Percentiles rank a stretch among this genome's conserved stretches.
phyloP scores from a whole-genome alignment of 1,140 invertebrate species.

The Megalopta genalis region DNA sequence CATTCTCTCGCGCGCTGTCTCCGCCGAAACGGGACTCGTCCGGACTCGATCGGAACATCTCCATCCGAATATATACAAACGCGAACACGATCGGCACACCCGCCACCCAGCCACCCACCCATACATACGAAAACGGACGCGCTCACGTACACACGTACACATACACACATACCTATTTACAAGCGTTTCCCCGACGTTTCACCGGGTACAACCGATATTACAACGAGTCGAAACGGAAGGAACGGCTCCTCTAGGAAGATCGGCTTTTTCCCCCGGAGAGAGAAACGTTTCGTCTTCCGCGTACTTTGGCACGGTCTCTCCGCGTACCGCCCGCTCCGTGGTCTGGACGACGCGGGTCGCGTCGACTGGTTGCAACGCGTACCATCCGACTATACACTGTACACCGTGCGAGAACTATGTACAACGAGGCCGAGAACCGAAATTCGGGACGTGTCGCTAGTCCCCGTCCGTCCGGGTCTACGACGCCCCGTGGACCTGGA shows the following conservation, averaged over 20 bases:
- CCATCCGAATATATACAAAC: slow-evolving; percentile 31
- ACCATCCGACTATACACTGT: slow-evolving; percentile 28
- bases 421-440: slow-evolving; percentile 28
- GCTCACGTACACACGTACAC: not conserved
- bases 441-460: not conserved
- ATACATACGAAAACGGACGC: too few relatives aligned
- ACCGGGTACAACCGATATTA: too few relatives aligned
- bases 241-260: not conserved
- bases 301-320: not conserved
- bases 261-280: too few relatives aligned
- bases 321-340: not conserved
- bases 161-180: slow-evolving; percentile 7
- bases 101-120: too few relatives aligned
- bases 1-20: not conserved
- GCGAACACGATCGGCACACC: slow-evolving; percentile 2
- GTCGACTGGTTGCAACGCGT: not conserved
- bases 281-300: not conserved
- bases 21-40: too few relatives aligned
- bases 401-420: slow-evolving; percentile 41
- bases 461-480: slow-evolving; percentile 52
- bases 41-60: not conserved
- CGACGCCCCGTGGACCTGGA: slow-evolving; percentile 78
- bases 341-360: not conserved
- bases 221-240: too few relatives aligned
- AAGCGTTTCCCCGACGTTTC: not conserved